Evolutionary conservation across 2,113 vertebrate genomes (phyloP).

Genomic region (Zingel zingel): DNA sequence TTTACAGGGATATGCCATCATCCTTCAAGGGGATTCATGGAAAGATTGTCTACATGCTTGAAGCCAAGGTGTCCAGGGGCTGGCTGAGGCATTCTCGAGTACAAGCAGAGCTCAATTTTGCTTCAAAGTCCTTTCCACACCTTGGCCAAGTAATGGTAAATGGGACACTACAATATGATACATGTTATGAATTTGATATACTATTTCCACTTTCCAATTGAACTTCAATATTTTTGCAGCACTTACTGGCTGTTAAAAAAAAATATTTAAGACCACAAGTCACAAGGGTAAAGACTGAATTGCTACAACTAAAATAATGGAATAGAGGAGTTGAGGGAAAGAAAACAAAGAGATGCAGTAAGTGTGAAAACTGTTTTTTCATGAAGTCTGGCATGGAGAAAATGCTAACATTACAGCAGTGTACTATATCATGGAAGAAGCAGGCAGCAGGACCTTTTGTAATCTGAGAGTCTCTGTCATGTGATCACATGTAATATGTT

Average conservation of each 20-base stretch:
- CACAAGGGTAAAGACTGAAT: too few species aligned
- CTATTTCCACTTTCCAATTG: background rate
- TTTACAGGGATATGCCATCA: conserved; percentile 72
- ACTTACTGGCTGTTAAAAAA: too few species aligned
- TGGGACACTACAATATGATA: background rate
- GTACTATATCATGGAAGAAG: too few species aligned
- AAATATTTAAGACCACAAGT: too few species aligned
- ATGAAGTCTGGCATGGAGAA: background rate
- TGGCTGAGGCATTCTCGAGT: conserved; percentile 40
- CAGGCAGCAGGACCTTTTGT: background rate
- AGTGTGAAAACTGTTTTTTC: background rate
- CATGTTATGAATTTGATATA: background rate
- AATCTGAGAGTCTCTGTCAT: background rate
- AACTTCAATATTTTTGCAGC: too few species aligned
- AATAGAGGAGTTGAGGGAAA: background rate
- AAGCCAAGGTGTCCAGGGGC: conserved; percentile 69
- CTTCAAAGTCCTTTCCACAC: conserved; percentile 21
- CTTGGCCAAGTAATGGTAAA: conserved; percentile 16
- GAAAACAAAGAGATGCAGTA: background rate
- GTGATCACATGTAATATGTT: too few species aligned
- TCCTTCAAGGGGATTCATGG: conserved; percentile 68
- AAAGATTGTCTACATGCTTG: conserved; percentile 66
- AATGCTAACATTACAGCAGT: background rate
- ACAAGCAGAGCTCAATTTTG: conserved; percentile 53
- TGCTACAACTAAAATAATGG: background rate